phyloP scores from a whole-genome alignment of 37 sponge, comb jelly and placozoan genomes.

The Geodia barretti region DNA sequence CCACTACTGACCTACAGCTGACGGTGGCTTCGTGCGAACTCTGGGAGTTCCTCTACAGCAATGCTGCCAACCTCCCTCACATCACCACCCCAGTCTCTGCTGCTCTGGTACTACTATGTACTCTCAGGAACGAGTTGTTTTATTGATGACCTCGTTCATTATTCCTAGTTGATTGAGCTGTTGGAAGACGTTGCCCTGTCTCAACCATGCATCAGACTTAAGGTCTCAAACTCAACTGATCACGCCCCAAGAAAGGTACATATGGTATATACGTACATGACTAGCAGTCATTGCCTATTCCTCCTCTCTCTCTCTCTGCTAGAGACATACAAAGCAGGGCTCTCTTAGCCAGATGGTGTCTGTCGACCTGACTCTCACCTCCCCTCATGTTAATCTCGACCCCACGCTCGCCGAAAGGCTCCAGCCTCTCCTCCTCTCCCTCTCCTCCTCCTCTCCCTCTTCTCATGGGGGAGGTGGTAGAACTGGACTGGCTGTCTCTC shows the following conservation, averaged over 20 bases:
- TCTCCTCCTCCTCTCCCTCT: neutral
- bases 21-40: constrained; percentile 34
- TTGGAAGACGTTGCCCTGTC: constrained; percentile 1
- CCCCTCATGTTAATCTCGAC: constrained; percentile 35
- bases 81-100: constrained; percentile 61
- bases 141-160: neutral
- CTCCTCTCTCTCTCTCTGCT: neutral
- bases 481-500: neutral
- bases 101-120: constrained; percentile 42
- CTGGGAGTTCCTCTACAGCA: constrained; percentile 62
- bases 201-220: constrained; percentile 28
- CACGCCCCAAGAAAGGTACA: constrained; percentile 3
- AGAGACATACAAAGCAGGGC: constrained; percentile 3
- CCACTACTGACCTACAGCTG: constrained; percentile 21
- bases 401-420: constrained; percentile 51
- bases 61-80: constrained; percentile 27
- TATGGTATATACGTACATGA: neutral
- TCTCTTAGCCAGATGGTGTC: neutral
- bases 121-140: no score
- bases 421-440: constrained; percentile 30
- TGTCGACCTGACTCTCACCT: constrained; percentile 14
- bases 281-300: neutral
- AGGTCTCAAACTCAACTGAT: constrained; percentile 10
- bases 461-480: neutral
- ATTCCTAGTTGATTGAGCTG: constrained; percentile 16